Conservation (phyloP, 1,140 invertebrate species). For the Drosophila orosa region DNA sequence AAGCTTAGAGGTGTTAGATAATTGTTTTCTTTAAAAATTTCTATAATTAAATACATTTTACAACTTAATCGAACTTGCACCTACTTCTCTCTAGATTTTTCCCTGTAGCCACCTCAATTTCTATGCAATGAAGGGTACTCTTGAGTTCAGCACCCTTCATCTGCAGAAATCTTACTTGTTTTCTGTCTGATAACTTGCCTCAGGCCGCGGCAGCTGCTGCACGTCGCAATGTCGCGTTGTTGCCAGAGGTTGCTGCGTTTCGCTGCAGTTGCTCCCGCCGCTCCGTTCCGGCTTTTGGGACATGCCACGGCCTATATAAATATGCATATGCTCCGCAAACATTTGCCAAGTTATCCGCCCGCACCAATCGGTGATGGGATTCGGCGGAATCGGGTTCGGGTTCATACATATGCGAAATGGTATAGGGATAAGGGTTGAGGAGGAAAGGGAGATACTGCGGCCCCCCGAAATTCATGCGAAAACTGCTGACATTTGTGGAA, state of each 20-base stretch:
- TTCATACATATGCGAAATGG: conserved; percentile 6
- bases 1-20: too few relatives aligned
- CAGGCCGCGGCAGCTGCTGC: conserved; percentile 23
- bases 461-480: conserved; percentile 70
- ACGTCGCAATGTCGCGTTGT: conserved; percentile 6
- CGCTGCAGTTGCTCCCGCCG: conserved; percentile 3
- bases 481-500: conserved; percentile 73
- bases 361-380: conserved; percentile 1
- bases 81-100: background rate
- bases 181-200: conserved; percentile 30
- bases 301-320: conserved; percentile 69
- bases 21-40: background rate
- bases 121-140: background rate
- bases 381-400: background rate
- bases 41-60: too few relatives aligned
- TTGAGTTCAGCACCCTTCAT: background rate
- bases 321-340: conserved; percentile 76
- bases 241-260: background rate
- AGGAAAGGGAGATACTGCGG: background rate
- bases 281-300: background rate
- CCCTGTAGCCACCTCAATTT: background rate
- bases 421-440: background rate
- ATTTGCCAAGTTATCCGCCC: conserved; percentile 61
- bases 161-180: conserved; percentile 2
- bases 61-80: rapidly evolving